Evolutionary conservation across 2,797 vertebrate species (phyloP).

Genomic region (Enteromius paludinosus): DNA sequence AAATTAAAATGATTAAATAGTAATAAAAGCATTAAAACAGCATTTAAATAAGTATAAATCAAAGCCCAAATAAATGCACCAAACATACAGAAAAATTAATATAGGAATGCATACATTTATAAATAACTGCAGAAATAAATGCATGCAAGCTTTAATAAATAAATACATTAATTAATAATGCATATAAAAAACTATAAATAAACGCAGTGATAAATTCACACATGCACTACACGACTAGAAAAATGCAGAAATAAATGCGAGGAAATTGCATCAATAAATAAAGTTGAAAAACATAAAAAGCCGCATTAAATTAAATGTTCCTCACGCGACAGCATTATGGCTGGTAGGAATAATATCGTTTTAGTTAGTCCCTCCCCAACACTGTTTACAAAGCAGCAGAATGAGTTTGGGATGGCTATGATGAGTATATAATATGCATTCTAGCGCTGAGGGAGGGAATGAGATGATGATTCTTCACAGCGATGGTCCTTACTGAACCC

Average conservation of each 20-base stretch:
- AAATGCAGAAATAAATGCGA: not conserved
- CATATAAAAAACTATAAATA: too few relatives aligned
- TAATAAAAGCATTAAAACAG: not conserved
- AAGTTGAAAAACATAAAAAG: not conserved
- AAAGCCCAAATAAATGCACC: not conserved
- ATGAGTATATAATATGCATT: not conserved
- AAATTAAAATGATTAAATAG: not conserved
- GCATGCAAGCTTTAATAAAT: not conserved
- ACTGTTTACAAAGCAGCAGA: not conserved
- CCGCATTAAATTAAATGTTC: not conserved
- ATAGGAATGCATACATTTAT: not conserved
- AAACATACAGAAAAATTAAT: not conserved
- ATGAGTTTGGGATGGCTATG: conserved; percentile 5
- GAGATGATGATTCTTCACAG: not conserved
- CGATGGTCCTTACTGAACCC: not conserved
- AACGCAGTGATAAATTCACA: too few relatives aligned
- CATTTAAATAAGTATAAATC: not conserved
- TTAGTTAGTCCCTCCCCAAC: not conserved
- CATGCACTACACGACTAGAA: not conserved
- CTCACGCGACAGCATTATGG: not conserved
- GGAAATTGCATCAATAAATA: not conserved
- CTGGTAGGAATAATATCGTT: too few relatives aligned
- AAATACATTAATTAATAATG: not conserved
- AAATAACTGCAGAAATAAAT: not conserved
- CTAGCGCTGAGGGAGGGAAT: not conserved